Conservation (phyloP, 53 echinoderm and acorn worm genomes). For the Henricia sp. region DNA sequence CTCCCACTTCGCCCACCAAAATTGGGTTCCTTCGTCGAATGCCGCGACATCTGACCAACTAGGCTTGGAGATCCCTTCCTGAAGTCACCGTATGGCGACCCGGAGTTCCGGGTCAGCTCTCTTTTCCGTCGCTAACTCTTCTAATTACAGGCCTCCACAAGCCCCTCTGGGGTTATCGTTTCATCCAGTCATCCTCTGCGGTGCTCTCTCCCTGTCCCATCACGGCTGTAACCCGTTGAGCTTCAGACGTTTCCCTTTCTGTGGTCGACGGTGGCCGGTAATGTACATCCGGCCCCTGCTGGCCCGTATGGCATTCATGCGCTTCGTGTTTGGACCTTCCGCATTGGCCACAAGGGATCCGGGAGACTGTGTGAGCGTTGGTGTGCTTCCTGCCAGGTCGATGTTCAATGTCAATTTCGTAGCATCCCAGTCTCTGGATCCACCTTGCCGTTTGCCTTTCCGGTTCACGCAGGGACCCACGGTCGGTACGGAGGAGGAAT, state of each 20-base stretch:
- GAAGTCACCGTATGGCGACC: not conserved
- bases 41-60: not conserved
- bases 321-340: not conserved
- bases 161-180: too few species aligned
- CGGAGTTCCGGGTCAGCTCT: not conserved
- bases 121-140: too few species aligned
- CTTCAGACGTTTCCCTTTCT: too few species aligned
- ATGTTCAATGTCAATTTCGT: slow-evolving; percentile 6
- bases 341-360: slow-evolving; percentile 19
- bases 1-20: not conserved
- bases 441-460: not conserved
- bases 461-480: not conserved
- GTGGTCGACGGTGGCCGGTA: too few species aligned
- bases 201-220: too few species aligned
- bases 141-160: too few species aligned
- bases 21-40: not conserved
- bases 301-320: not conserved
- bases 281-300: too few species aligned
- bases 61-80: not conserved
- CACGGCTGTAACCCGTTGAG: too few species aligned
- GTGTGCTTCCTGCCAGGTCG: not conserved
- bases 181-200: too few species aligned
- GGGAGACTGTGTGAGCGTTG: not conserved
- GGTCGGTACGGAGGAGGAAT: slow-evolving; percentile 17
- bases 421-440: slow-evolving; percentile 31